Base-by-base conservation (phyloP, 2,113 vertebrate genomes). In the Uropsilus gracilis region DNA sequence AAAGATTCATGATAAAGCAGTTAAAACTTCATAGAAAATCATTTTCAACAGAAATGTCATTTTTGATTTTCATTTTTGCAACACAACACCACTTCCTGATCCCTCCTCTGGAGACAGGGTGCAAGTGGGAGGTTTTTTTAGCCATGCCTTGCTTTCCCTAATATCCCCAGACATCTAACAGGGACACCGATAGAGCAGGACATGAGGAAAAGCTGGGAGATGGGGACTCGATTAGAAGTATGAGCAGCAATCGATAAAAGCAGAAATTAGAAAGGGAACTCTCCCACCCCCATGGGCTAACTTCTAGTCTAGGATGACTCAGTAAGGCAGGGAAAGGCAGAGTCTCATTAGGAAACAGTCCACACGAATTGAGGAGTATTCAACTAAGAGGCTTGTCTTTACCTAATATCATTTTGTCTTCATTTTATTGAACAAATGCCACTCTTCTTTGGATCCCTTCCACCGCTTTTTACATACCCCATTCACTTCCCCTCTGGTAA, bases 21-120 rank as follows among this genome's bases (percentile, higher is more conserved):
- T 66, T 87, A 53, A 55, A 63, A 68, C 73, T 75, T 84, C 53
- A 77, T 37, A n/a, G 34, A 92, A 63, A 89, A 64, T 32, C 78
- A 92, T 24, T 80, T 87, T 59, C 90, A 83, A 90, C n/a, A 66
- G 61, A 94, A 94, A 84, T 83, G 75, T 18, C 53, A 82, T 77
- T 91, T 91, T 91, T 93, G 64, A 75, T 64, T 83, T 55, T 55
- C 53, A 55, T 55, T 55, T 55, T 55, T 61, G 59, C 28, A 61
- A 61, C 9, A 61, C 50, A 73, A 18, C 13, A 28, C 5, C 77
- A 57, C 48, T 92, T 91, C 50, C 89, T 6, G 6, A 26, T 34
- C 24, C 39, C 39, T 89, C 73, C 24, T 11, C 8, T 18, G 59
- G 26, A 22, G 32, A 46, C 26, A 3, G 32, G 22, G 12, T 11